These are phyloP conservation scores for Acropora tenuis DNA, from an alignment of 64 coral and sea anemone genomes.

Conservation along the genomic window DNA sequence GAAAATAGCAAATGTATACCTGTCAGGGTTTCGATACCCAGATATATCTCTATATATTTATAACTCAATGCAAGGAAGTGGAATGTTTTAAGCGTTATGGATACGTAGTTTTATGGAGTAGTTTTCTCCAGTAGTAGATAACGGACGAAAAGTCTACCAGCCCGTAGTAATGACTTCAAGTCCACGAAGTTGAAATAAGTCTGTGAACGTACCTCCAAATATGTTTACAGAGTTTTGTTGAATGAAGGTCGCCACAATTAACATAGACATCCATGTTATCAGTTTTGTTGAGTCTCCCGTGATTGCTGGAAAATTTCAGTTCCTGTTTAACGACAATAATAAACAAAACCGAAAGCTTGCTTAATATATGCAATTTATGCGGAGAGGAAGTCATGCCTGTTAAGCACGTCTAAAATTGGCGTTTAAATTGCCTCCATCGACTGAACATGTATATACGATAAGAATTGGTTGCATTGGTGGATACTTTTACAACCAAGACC, in stretches of 20 bases:
- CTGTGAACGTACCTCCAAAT: constrained; percentile 8
- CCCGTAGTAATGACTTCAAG: background rate
- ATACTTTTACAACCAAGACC: background rate
- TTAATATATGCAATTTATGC: background rate
- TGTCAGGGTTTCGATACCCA: background rate
- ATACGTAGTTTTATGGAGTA: background rate
- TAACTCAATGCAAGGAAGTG: background rate
- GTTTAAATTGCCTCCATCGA: background rate
- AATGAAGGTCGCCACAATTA: background rate
- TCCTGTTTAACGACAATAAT: constrained; percentile 5
- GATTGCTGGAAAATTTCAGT: background rate
- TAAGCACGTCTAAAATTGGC: background rate
- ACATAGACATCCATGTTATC: background rate
- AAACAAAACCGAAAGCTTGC: background rate
- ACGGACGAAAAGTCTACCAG: background rate
- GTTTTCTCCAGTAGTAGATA: background rate
- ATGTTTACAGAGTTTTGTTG: background rate
- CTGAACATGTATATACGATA: background rate
- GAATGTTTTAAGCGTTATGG: background rate
- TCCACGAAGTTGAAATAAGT: background rate
- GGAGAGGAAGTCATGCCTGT: background rate
- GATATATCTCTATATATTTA: background rate
- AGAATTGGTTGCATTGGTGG: background rate
- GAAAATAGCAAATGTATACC: background rate
- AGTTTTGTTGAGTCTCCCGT: background rate